These are phyloP conservation scores for Centropyge bicolor DNA, from an alignment of 2,797 vertebrate species.

Conservation along the genomic window DNA sequence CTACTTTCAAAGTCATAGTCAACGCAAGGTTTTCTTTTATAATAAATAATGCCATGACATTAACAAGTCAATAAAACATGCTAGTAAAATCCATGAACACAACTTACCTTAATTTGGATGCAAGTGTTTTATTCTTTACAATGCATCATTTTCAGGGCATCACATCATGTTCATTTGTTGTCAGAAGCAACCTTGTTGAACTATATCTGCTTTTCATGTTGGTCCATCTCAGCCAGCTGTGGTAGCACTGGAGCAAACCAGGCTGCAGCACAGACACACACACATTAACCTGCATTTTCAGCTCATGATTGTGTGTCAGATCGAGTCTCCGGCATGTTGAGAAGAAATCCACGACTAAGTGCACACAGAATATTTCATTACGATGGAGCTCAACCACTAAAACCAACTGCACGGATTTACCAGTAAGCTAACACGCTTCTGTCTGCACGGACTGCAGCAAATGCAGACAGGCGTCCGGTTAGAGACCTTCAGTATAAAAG, in stretches of 20 bases:
- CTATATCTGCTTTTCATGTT: conserved; percentile 19
- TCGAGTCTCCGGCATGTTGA: not conserved
- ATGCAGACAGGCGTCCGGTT: conserved; percentile 38
- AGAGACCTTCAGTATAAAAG: conserved; percentile 52
- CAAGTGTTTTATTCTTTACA: not conserved
- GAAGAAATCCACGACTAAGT: not conserved
- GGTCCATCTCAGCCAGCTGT: conserved; percentile 37
- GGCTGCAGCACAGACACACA: conserved; percentile 32
- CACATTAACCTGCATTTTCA: not conserved
- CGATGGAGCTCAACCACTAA: not conserved
- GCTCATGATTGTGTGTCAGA: not conserved
- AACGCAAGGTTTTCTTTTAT: not conserved
- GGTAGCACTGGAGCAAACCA: conserved; percentile 24
- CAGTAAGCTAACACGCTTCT: conserved; percentile 16
- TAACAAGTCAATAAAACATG: not conserved
- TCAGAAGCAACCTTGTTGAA: not conserved
- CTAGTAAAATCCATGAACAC: not conserved
- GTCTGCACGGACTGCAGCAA: conserved; percentile 12
- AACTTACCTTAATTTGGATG: conserved; percentile 55
- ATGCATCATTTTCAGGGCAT: not conserved
- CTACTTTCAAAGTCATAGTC: not conserved
- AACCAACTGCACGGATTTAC: not conserved
- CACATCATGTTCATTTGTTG: conserved; percentile 18
- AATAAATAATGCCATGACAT: not conserved
- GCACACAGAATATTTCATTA: not conserved